Percentiles rank a stretch among this genome's conserved stretches.
Evolutionary conservation across 1,140 invertebrate species (phyloP).

Genomic region (Cataglyphis hispanica): DNA sequence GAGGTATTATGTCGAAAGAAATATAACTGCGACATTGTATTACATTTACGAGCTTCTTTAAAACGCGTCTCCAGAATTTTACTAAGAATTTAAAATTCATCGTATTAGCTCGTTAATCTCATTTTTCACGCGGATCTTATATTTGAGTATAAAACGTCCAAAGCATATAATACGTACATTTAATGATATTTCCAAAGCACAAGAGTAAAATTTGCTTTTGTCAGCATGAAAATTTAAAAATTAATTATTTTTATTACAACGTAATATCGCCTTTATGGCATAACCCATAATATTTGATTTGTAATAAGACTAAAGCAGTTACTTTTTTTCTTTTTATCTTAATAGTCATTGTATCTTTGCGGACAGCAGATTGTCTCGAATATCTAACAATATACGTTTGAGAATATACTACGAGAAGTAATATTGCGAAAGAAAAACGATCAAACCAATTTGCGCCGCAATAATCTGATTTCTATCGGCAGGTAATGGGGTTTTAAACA

Average conservation of each 20-base stretch:
- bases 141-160: not conserved
- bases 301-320: not conserved
- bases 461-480: conserved; percentile 54
- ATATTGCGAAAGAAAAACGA: conserved; percentile 44
- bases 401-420: not conserved
- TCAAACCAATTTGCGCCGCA: not conserved
- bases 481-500: conserved; percentile 35
- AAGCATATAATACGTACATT: not conserved
- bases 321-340: too few species aligned
- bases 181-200: not conserved
- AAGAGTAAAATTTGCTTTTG: not conserved
- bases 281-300: not conserved
- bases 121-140: not conserved
- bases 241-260: not conserved
- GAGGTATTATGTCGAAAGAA: conserved; percentile 13
- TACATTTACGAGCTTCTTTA: conserved; percentile 32
- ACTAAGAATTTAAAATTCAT: conserved; percentile 40
- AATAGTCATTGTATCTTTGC: not conserved
- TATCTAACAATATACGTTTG: not conserved
- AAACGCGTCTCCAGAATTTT: conserved; percentile 11
- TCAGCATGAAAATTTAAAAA: not conserved
- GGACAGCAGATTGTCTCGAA: not conserved
- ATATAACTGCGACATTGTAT: conserved; percentile 50
- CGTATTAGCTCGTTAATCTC: conserved; percentile 33
- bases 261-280: not conserved